A percentile compares a stretch with the other conserved stretches of the same genome.
These are phyloP conservation scores for Drosophila paranaensis DNA, from an alignment of 2,888 invertebrate genomes.

Conservation along the genomic window DNA sequence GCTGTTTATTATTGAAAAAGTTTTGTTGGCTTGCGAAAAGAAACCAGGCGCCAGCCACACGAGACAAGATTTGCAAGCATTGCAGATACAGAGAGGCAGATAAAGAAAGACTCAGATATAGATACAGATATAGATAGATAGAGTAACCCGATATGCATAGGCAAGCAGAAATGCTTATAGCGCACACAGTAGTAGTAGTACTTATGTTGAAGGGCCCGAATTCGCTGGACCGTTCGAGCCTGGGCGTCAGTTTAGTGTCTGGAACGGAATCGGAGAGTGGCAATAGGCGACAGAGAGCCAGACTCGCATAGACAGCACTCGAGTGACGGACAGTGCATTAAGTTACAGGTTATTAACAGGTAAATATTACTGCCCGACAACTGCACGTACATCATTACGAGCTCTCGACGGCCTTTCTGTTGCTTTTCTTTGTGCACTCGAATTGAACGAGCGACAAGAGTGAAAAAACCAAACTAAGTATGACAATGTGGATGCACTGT, in stretches of 20 bases:
- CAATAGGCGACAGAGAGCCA: conserved; percentile 43
- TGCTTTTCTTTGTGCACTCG: conserved; percentile 79
- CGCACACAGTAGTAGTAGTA: conserved; percentile 5
- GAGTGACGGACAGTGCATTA: conserved; percentile 56
- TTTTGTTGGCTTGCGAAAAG: conserved; percentile 59
- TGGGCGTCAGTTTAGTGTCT: conserved; percentile 65
- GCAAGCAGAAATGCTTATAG: conserved; percentile 27
- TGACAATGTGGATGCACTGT: conserved; percentile 53
- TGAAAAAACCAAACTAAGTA: conserved; percentile 25
- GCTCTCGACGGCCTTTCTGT: conserved; percentile 26
- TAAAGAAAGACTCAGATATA: conserved; percentile 29
- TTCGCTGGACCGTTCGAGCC: conserved; percentile 66
- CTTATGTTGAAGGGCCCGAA: conserved; percentile 34
- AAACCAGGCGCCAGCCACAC: conserved; percentile 50
- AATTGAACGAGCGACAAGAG: conserved; percentile 74
- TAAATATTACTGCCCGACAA: conserved; percentile 44
- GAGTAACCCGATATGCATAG: conserved; percentile 32
- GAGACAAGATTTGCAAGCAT: conserved; percentile 61
- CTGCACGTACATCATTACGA: conserved; percentile 42
- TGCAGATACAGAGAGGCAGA: conserved; percentile 27
- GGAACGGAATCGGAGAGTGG: conserved; percentile 50
- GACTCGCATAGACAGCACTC: conserved; percentile 6
- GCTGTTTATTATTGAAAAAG: conserved; percentile 67
- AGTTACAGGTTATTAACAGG: conserved; percentile 79
- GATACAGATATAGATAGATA: conserved; percentile 30